Evolutionary conservation across 2,888 invertebrate genomes (phyloP).

Genomic region (Parapristionchus giblindavisi): DNA sequence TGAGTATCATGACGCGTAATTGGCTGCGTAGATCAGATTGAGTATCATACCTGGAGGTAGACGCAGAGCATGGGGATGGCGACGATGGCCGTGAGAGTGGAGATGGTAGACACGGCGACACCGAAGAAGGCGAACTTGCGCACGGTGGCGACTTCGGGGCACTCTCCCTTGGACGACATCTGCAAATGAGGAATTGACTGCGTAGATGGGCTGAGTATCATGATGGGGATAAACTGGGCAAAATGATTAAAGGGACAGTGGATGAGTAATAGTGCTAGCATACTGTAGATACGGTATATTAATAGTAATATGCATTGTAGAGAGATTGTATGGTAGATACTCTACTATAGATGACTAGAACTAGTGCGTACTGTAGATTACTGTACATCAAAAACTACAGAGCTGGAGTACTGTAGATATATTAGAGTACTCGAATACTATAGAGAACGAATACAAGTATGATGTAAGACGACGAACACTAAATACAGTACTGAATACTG

Average conservation of each 20-base stretch:
- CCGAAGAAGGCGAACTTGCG: conserved; percentile 40
- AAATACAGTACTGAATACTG: no score
- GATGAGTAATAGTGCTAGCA: background rate
- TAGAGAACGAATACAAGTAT: no score
- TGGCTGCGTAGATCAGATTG: conserved; percentile 19
- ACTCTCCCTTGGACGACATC: conserved; percentile 39
- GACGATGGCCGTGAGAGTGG: conserved; percentile 38
- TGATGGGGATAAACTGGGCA: background rate
- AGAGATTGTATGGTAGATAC: no score
- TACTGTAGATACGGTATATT: background rate
- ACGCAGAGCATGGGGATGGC: conserved; percentile 40
- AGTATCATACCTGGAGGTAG: conserved; percentile 37
- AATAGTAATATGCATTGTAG: no score
- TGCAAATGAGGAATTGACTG: conserved; percentile 1
- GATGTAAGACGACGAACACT: no score
- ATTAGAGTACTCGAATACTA: no score
- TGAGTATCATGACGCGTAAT: background rate
- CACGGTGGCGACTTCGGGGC: conserved; percentile 34
- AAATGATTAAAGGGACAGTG: background rate
- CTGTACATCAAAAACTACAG: no score
- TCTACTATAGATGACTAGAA: no score
- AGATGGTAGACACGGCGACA: conserved; percentile 39
- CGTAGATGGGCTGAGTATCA: background rate
- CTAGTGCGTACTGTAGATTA: no score
- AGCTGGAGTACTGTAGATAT: no score